Evolutionary conservation across 2,888 invertebrate species (phyloP).

Genomic region (Acleris cristana): DNA sequence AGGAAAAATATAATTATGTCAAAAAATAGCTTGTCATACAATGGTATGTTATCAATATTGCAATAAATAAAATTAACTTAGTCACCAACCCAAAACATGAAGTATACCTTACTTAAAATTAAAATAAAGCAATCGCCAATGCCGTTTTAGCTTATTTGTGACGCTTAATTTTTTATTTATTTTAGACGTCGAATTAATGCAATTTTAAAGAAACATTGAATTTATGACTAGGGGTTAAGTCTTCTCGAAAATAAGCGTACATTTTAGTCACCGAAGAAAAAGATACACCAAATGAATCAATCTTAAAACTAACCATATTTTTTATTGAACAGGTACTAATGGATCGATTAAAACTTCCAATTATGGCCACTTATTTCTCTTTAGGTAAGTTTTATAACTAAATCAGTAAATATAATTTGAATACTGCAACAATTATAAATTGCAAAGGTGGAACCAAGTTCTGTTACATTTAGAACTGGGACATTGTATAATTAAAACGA

Average conservation of each 20-base stretch:
- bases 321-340: conserved; percentile 27
- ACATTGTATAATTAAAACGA: too few relatives aligned
- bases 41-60: conserved; percentile 23
- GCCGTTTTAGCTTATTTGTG: conserved; percentile 14
- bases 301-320: conserved; percentile 13
- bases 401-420: too few relatives aligned
- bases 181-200: background rate
- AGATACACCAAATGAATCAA: conserved; percentile 19
- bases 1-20: conserved; percentile 64
- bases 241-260: conserved; percentile 44
- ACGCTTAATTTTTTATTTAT: conserved; percentile 1
- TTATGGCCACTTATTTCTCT: conserved; percentile 54
- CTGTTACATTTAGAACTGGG: too few relatives aligned
- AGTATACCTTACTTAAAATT: conserved; percentile 28
- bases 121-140: conserved; percentile 17
- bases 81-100: conserved; percentile 31
- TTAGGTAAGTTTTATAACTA: conserved; percentile 19
- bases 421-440: too few relatives aligned
- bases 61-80: conserved; percentile 17
- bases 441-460: too few relatives aligned
- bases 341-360: conserved; percentile 45
- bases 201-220: conserved; percentile 37
- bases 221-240: conserved; percentile 65
- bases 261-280: conserved; percentile 31
- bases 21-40: conserved; percentile 55